Evolutionary conservation across 2,797 vertebrate genomes (phyloP).

Genomic region (Chromis chromis): DNA sequence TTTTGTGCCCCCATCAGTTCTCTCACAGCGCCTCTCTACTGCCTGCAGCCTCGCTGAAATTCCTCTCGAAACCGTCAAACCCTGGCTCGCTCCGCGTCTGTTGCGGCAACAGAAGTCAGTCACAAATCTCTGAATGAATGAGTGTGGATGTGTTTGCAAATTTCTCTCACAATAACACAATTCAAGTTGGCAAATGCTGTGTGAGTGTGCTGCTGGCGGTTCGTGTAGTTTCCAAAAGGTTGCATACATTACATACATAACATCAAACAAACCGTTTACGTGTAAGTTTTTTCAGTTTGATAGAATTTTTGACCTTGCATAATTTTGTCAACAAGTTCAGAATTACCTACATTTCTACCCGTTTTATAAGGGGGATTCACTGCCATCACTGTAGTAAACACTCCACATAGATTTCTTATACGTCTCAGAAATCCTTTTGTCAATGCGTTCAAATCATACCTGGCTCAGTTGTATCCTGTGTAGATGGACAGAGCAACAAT

Average conservation of each 20-base stretch:
- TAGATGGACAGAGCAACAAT: conserved; percentile 34
- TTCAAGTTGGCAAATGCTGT: conserved; percentile 41
- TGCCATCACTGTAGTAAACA: conserved; percentile 1
- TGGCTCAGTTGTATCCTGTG: conserved; percentile 14
- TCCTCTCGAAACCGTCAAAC: conserved; percentile 54
- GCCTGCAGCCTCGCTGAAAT: conserved; percentile 62
- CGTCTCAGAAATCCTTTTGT: conserved; percentile 11
- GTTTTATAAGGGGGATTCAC: conserved; percentile 18
- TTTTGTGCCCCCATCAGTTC: conserved; percentile 65
- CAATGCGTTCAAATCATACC: conserved; percentile 8
- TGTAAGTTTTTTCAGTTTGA: neutral
- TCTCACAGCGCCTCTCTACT: conserved; percentile 59
- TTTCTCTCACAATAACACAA: conserved; percentile 47
- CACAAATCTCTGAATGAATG: conserved; percentile 60
- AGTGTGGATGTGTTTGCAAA: conserved; percentile 54
- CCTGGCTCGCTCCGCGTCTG: conserved; percentile 51
- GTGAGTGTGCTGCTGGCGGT: conserved; percentile 18
- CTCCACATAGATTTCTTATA: neutral
- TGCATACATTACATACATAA: neutral
- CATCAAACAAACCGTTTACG: conserved; percentile 1
- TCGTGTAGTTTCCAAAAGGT: neutral
- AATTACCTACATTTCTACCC: neutral
- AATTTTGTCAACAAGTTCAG: conserved; percentile 2
- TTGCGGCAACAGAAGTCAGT: conserved; percentile 44
- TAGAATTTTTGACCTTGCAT: neutral